Percentiles rank a stretch among this genome's conserved stretches.
These are phyloP conservation scores for Ceramica pisi DNA, from an alignment of 2,888 invertebrate species.

Conservation along the genomic window DNA sequence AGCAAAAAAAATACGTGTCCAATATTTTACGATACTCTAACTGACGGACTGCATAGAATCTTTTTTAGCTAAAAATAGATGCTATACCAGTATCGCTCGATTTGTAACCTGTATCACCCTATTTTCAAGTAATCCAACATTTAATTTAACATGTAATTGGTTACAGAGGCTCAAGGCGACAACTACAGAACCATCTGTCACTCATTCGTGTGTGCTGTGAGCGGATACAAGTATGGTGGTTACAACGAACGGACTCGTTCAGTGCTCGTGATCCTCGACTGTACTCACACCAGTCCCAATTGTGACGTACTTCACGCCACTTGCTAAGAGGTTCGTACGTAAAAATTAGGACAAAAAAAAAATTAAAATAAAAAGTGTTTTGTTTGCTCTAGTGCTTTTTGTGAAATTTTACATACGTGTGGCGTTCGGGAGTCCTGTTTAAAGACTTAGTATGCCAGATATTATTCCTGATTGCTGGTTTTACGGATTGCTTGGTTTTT, in stretches of 20 bases:
- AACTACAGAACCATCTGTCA: constrained; percentile 73
- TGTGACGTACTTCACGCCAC: constrained; percentile 23
- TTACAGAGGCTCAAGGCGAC: constrained; percentile 72
- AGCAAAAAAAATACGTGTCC: too few relatives aligned
- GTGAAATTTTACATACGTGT: constrained; percentile 38
- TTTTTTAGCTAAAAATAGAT: too few relatives aligned
- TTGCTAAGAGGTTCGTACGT: constrained; percentile 25
- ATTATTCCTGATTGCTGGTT: constrained; percentile 13
- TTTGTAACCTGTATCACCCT: too few relatives aligned
- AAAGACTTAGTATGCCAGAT: constrained; percentile 28
- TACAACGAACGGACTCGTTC: constrained; percentile 61
- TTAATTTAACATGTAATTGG: constrained; percentile 19
- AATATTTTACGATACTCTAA: too few relatives aligned
- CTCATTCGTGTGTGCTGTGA: constrained; percentile 77
- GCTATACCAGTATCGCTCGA: too few relatives aligned
- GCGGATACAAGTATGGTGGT: constrained; percentile 76
- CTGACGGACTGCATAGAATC: too few relatives aligned
- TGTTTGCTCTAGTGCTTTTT: constrained; percentile 33
- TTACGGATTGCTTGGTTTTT: constrained; percentile 20
- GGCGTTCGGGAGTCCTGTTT: constrained; percentile 50
- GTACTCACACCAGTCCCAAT: constrained; percentile 27
- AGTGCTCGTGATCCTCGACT: constrained; percentile 42
- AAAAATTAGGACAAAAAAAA: constrained; percentile 31
- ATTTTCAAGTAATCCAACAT: constrained; percentile 1
- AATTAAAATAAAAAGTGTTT: constrained; percentile 30